Evolutionary conservation across 1,140 invertebrate species (phyloP).

Genomic region (Aphelenchoides fujianensis): DNA sequence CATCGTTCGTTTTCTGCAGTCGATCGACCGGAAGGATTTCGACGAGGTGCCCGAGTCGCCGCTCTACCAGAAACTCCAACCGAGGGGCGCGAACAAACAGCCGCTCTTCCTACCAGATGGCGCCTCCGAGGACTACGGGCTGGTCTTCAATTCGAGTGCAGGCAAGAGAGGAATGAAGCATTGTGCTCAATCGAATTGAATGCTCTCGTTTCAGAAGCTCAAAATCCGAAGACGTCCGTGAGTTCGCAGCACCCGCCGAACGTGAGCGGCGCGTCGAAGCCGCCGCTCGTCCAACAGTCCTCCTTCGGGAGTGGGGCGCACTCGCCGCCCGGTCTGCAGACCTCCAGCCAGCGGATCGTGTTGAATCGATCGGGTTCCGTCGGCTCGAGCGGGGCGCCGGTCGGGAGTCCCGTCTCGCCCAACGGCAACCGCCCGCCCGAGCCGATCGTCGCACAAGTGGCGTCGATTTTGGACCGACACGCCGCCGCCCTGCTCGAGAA

Average conservation of each 20-base stretch:
- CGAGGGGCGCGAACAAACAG: conserved; percentile 24
- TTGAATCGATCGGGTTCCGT: conserved; percentile 5
- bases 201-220: conserved; percentile 21
- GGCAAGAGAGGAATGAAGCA: no score
- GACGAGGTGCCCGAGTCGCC: conserved; percentile 45
- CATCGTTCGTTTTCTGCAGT: conserved; percentile 84
- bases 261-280: conserved; percentile 4
- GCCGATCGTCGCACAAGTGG: conserved; percentile 23
- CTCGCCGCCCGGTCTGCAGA: conserved; percentile 1
- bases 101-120: conserved; percentile 27
- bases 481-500: conserved; percentile 46
- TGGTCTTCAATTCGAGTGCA: conserved; percentile 32
- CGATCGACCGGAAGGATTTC: conserved; percentile 69
- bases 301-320: conserved; percentile 20
- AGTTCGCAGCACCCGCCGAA: background rate
- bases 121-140: conserved; percentile 27
- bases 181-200: no score
- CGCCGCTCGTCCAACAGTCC: conserved; percentile 26
- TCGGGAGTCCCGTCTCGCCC: background rate
- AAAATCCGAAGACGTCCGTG: conserved; percentile 20
- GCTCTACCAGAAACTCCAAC: conserved; percentile 34
- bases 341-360: background rate
- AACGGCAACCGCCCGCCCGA: conserved; percentile 1
- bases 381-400: background rate
- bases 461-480: conserved; percentile 40